These are phyloP conservation scores for Cerastoderma edule DNA, from an alignment of 2,888 invertebrate genomes.

Conservation along the genomic window DNA sequence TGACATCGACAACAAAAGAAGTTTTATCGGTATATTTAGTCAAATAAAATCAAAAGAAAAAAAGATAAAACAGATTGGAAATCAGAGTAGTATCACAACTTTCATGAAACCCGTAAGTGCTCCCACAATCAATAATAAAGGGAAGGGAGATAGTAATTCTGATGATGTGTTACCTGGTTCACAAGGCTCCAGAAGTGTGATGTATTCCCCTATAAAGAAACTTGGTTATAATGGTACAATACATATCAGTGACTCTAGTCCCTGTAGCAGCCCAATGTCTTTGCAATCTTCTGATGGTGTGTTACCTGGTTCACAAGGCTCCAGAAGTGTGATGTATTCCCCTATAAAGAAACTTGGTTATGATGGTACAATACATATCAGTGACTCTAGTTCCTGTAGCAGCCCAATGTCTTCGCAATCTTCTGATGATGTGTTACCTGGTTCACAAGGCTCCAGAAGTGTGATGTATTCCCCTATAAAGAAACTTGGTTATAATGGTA, in stretches of 20 bases:
- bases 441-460: slow-evolving; percentile 18
- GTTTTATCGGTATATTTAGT: neutral
- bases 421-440: neutral
- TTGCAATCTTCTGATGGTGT: neutral
- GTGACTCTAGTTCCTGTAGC: neutral
- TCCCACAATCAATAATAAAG: neutral
- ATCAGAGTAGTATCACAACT: slow-evolving; percentile 50
- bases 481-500: slow-evolving; percentile 44
- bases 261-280: neutral
- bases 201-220: neutral
- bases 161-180: no score
- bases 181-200: no score
- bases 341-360: slow-evolving; percentile 66
- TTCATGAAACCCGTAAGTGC: slow-evolving; percentile 41
- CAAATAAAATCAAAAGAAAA: neutral
- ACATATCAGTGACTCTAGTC: no score
- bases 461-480: slow-evolving; percentile 71
- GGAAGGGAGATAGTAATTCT: neutral
- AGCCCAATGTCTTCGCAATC: slow-evolving; percentile 1
- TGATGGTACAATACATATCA: no score
- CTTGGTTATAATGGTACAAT: no score
- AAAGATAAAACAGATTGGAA: slow-evolving; percentile 41
- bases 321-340: slow-evolving; percentile 69
- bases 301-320: no score
- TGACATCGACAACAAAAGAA: neutral